Percentiles rank a stretch among this genome's conserved stretches.
phyloP scores from a whole-genome alignment of 2,797 vertebrate genomes.

The Myiotriccus ornatus region DNA sequence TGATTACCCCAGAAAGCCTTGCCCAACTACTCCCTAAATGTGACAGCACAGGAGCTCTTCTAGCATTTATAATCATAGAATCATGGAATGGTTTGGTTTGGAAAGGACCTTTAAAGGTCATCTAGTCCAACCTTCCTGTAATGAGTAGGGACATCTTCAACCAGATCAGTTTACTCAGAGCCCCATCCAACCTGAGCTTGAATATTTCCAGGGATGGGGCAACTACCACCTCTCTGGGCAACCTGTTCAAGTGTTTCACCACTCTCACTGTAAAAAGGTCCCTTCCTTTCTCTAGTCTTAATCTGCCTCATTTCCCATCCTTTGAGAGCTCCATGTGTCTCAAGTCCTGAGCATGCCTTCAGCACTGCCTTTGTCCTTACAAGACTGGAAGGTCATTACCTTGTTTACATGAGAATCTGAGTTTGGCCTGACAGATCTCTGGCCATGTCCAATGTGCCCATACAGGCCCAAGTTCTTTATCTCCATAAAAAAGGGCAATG shows the following conservation, averaged over 20 bases:
- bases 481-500: background rate
- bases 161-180: background rate
- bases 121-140: background rate
- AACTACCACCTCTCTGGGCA: background rate
- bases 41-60: background rate
- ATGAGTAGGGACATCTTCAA: background rate
- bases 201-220: background rate
- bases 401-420: background rate
- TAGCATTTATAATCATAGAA: background rate
- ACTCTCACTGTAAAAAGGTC: background rate
- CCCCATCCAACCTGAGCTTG: background rate
- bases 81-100: background rate
- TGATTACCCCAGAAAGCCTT: background rate
- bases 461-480: background rate
- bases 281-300: background rate
- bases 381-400: background rate
- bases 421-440: background rate
- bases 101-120: background rate
- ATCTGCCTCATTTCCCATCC: background rate
- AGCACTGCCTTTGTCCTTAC: background rate
- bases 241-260: background rate
- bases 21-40: background rate
- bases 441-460: fast-evolving
- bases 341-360: background rate
- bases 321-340: background rate